Conservation (phyloP, 2,113 vertebrate species). For the Zonotrichia leucophrys region DNA sequence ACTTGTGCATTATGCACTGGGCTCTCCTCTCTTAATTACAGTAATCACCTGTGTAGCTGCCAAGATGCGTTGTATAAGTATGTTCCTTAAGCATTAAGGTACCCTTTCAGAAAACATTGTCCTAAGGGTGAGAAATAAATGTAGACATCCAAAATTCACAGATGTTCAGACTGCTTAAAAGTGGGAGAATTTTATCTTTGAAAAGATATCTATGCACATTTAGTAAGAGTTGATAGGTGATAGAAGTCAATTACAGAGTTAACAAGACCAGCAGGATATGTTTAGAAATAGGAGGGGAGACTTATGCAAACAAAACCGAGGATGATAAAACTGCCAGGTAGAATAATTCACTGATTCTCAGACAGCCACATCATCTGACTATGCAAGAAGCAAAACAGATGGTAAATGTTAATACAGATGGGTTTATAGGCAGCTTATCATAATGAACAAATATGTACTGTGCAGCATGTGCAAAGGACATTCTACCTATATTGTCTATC, state of each 20-base stretch:
- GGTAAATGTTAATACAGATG: not conserved
- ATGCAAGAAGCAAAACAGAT: not conserved
- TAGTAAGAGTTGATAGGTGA: not conserved
- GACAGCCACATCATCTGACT: not conserved
- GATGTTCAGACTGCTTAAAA: not conserved
- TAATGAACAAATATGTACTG: not conserved
- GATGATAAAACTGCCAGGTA: not conserved
- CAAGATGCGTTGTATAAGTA: not conserved
- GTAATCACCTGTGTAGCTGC: not conserved
- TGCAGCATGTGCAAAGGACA: not conserved
- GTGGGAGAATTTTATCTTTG: not conserved
- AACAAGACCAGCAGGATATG: not conserved
- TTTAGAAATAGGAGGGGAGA: not conserved
- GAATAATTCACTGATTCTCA: not conserved
- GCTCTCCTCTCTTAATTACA: not conserved
- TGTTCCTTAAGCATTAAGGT: not conserved
- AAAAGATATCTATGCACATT: not conserved
- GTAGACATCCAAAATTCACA: not conserved
- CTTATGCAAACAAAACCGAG: not conserved
- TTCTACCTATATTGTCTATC: not conserved
- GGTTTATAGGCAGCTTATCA: not conserved
- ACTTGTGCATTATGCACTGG: not conserved
- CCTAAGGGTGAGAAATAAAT: constrained; percentile 11
- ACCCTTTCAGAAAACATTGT: not conserved
- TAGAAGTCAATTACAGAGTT: not conserved